Conservation (phyloP, 2,888 invertebrate species). For the Leucania comma region DNA sequence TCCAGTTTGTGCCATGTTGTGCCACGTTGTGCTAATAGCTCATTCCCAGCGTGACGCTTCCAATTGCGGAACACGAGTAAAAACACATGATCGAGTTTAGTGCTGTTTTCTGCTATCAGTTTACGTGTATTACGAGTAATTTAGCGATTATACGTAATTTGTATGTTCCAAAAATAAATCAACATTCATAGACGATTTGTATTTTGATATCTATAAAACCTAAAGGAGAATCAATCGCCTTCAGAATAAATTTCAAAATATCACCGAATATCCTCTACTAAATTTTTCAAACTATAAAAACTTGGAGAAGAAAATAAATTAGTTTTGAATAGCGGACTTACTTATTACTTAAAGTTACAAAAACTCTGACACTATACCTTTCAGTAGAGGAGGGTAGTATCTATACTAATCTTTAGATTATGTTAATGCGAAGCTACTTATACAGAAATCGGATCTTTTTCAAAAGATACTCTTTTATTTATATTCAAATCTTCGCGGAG, state of each 20-base stretch:
- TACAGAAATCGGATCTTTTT: constrained; percentile 65
- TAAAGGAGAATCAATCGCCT: neutral
- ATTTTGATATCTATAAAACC: too few species aligned
- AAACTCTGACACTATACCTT: constrained; percentile 47
- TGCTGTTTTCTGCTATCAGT: neutral
- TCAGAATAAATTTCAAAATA: constrained; percentile 1
- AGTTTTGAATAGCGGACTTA: constrained; percentile 43
- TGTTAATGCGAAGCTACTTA: constrained; percentile 75
- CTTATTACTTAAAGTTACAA: constrained; percentile 43
- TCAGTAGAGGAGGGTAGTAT: constrained; percentile 49
- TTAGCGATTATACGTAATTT: too few species aligned
- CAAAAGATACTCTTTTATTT: constrained; percentile 66
- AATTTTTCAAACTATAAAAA: constrained; percentile 28
- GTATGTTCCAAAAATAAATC: too few species aligned
- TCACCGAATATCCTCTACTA: neutral
- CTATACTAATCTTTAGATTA: constrained; percentile 75
- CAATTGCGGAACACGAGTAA: constrained; percentile 8
- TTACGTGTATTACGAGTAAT: neutral
- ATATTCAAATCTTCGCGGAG: constrained; percentile 70
- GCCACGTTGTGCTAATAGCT: constrained; percentile 1
- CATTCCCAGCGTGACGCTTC: constrained; percentile 11
- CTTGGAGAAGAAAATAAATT: constrained; percentile 33
- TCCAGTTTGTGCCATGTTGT: constrained; percentile 8
- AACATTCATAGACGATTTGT: neutral
- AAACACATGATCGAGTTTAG: neutral